Base-by-base conservation (phyloP, 2,888 invertebrate genomes). In the Lasiommata megera region DNA sequence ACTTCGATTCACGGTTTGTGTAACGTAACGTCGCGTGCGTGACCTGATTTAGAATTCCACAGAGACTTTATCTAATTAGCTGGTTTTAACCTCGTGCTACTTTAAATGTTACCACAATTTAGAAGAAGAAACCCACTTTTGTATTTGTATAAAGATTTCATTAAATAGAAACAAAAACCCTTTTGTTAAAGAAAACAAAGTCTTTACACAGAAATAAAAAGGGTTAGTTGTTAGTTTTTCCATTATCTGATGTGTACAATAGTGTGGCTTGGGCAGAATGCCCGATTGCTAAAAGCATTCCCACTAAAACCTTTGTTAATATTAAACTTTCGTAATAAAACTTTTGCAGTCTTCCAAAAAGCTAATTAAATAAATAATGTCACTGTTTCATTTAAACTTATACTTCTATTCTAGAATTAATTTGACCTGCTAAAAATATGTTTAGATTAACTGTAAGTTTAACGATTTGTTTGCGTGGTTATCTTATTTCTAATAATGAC, bases 241-340 rank as follows among this genome's bases (percentile, higher is more conserved):
- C 53, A 50, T 63, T 58, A 60, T 55, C 40, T 40, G 31, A 38
- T 43, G 41, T 46, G 50, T 54, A 54, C 54, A 51, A 51, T 43
- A 43, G 54, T 43, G 36, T 38, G 38, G 47, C 36, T 46, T 56
- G 61, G 61, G 61, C 62, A 62, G 40, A 34, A 28, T 56, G 62
- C 59, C 62, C 56, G 54, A 38, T 60, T 59, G 50, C 17, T 62
- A 60, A 62, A 62, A 60, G 54, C 54, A 57, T 61, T 61, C 51
- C n/a, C 51, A 56, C 56, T 61, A 54, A 38, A 28, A 31, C 23
- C 54, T 58, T 28, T 28, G 46, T 40, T 51, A 38, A n/a, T 43
- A 43, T 55, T 46, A 52, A 53, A 52, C 29, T 41, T 50, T 28
- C 23, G 37, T 37, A 37, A 50, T 37, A 50, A 50, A 50, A 36